These are phyloP conservation scores for Portevinia maculata DNA, from an alignment of 2,888 invertebrate genomes.

Conservation along the genomic window DNA sequence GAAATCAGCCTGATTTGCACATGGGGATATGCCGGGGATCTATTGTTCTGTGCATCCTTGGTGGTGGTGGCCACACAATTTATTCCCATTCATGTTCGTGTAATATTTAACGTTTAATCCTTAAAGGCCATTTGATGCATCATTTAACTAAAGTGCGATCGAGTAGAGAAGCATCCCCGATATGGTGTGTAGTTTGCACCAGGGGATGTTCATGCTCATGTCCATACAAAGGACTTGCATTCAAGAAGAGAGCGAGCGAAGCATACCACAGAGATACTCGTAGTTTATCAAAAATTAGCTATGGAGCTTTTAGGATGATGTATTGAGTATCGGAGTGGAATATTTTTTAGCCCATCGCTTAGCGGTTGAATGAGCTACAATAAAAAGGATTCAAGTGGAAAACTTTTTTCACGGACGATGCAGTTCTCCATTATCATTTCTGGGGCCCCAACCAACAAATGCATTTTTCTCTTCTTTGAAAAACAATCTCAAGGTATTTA, in stretches of 20 bases:
- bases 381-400: background rate
- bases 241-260: background rate
- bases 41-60: slow-evolving; percentile 32
- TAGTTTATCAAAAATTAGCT: slow-evolving; percentile 70
- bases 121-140: slow-evolving; percentile 73
- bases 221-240: slow-evolving; percentile 7
- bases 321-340: slow-evolving; percentile 14
- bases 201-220: slow-evolving; percentile 5
- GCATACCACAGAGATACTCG: background rate
- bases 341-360: background rate
- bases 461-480: too few species aligned
- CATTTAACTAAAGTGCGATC: slow-evolving; percentile 68
- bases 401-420: background rate
- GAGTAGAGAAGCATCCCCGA: background rate
- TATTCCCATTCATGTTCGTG: slow-evolving; percentile 58
- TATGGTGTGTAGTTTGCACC: slow-evolving; percentile 27
- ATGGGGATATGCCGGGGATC: slow-evolving; percentile 52
- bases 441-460: too few species aligned
- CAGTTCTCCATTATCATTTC: too few species aligned
- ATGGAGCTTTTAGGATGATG: slow-evolving; percentile 61
- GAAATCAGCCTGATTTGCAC: slow-evolving; percentile 70
- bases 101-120: slow-evolving; percentile 74
- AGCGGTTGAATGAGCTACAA: slow-evolving; percentile 22
- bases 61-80: slow-evolving; percentile 28
- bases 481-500: too few species aligned